Evolutionary conservation across 2,888 invertebrate genomes (phyloP), one percentile per base, ranked within the genome.

Genomic region (Leucoma salicis): DNA sequence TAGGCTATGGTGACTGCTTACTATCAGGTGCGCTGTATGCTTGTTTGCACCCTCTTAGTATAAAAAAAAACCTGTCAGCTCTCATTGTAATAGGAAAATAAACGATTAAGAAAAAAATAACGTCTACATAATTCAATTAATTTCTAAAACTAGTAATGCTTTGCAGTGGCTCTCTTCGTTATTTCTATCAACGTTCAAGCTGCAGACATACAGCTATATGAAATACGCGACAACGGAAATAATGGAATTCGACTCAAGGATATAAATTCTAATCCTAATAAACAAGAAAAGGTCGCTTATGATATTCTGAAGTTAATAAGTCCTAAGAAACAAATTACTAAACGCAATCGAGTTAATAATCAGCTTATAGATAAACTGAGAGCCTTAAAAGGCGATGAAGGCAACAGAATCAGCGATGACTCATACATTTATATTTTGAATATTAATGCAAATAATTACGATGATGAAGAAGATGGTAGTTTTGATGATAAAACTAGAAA

Each of bases 161-260:
- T 61, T 53, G 7, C 47, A 61, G 61, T 47, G 14, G 13, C 27
- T 1, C 7, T 57, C 0, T 11, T 45, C 1, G 25, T 57, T 3
- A 14, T 31, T 12, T 31, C 39, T 15, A 45, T 42, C 0, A 36
- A 34, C 25, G 47, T 46, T 3, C 39, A 24, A 0, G 14, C 25
- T 1, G 45, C 52, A n/a, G 48, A 49, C 46, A 46, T 61, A n/a
- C 46, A 60, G 21, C 43, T 61, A 38, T 60, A 36, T 14, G 63
- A 61, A 46, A 48, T 61, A 8, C 45, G 40, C 6, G 42, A 53
- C n/a, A 35, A 6, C 0, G 24, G 16, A 10, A 24, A 39, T 0
- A 40, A 41, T 10, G 53, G 51, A 0, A 8, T 57, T 5, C 31
- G 39, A 18, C 38, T 57, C 0, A 49, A 36, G 33, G 57, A 53